A percentile compares a stretch with the other conserved stretches of the same genome.
phyloP scores from a whole-genome alignment of 2,797 vertebrate species.

The Scolopax rusticola region DNA sequence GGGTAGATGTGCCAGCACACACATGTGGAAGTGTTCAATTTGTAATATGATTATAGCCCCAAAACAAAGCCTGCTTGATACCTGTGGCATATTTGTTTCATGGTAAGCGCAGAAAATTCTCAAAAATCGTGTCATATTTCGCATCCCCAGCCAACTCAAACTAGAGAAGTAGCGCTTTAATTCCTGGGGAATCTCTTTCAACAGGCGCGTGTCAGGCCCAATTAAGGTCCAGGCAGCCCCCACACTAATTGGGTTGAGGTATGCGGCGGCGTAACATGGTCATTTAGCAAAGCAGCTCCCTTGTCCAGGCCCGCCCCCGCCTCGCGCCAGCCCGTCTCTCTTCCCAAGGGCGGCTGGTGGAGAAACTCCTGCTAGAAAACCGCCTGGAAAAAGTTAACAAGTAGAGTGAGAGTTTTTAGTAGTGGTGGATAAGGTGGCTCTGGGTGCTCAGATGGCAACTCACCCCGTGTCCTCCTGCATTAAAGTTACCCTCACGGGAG shows the following conservation, averaged over 20 bases:
- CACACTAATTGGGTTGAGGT: conserved; percentile 77
- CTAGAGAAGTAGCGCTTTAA: conserved; percentile 75
- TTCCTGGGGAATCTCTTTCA: conserved; percentile 82
- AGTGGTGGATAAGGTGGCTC: accelerated
- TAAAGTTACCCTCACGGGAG: background rate
- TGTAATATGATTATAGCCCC: conserved; percentile 82
- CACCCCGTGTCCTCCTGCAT: accelerated
- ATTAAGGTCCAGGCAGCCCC: conserved; percentile 74
- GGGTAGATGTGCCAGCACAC: conserved; percentile 75
- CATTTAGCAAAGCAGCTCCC: conserved; percentile 72
- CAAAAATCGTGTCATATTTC: conserved; percentile 78
- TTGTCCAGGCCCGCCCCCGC: conserved; percentile 66
- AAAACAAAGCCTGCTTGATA: conserved; percentile 81
- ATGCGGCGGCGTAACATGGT: conserved; percentile 64
- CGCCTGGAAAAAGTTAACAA: background rate
- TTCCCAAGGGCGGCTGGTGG: accelerated
- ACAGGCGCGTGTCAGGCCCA: conserved; percentile 79
- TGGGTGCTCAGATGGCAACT: background rate
- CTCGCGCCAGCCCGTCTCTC: background rate
- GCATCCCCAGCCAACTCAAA: conserved; percentile 79
- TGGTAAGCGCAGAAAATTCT: conserved; percentile 75
- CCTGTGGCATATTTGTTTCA: conserved; percentile 80
- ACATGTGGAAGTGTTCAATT: conserved; percentile 86
- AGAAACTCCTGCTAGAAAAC: background rate
- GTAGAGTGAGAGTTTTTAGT: background rate